Evolutionary conservation across 1,140 invertebrate genomes (phyloP), one percentile per base, ranked within the genome.

Genomic region (Trichoplusia ni): DNA sequence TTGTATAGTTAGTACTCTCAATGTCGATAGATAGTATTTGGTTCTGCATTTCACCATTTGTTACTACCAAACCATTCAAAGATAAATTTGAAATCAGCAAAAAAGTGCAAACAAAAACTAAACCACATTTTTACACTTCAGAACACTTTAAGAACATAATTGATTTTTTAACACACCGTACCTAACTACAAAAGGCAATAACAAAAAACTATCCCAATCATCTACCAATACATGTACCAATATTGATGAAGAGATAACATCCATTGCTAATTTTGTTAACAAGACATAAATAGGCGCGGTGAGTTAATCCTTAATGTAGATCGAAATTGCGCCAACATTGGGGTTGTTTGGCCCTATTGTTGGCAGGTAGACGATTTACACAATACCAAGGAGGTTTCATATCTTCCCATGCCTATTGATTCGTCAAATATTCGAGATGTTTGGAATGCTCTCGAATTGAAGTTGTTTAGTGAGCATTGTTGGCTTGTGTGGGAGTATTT

Each of bases 131-230:
- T n/a, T 11, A 33, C 40, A 44, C 19, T 25, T 4, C 37, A 23
- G 18, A 47, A 47, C 13, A 29, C 44, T 16, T 51, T 51, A 33
- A 35, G n/a, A 51, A 51, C 16, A 11, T 51, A 51, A 35, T 51
- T 51, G 29, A 9, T 51, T 51, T 49, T 33, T 33, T 19, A 51
- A 51, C 31, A 11, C 47, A 21, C 29, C 9, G 8, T 35, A 13
- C 29, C 4, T 51, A 16, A 33, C 11, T 27, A 51, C 35, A 51
- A 51, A 51, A 35, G 47, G 29, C n/a, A n/a, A n/a, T n/a, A n/a
- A 29, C 27, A 46, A 27, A 47, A 29, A 18, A 21, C 38, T 8
- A 19, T 6, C 11, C 2, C n/a, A 4, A 25, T n/a, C n/a, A n/a
- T n/a, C n/a, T n/a, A n/a, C n/a, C n/a, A n/a, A n/a, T n/a, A n/a